These are phyloP conservation scores for Zhengitettix transpicula DNA, from an alignment of 2,888 invertebrate genomes.

Conservation along the genomic window DNA sequence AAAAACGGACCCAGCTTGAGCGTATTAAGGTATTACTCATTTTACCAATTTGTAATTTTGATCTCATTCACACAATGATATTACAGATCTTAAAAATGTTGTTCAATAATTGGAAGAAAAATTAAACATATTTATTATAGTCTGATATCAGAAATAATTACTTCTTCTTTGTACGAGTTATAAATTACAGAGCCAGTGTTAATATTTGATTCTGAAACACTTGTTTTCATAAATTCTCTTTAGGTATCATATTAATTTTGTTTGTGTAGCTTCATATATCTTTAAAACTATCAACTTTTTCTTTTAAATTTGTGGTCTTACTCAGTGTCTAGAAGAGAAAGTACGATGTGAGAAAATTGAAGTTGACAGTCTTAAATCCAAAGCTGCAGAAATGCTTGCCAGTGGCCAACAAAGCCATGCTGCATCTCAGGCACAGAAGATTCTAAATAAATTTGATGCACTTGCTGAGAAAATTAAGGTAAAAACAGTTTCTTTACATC, in stretches of 20 bases:
- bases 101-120: neutral
- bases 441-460: slow-evolving; percentile 66
- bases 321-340: slow-evolving; percentile 60
- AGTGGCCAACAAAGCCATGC: slow-evolving; percentile 72
- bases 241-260: neutral
- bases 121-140: no score
- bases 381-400: slow-evolving; percentile 70
- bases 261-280: no score
- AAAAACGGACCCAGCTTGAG: slow-evolving; percentile 73
- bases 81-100: neutral
- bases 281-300: no score
- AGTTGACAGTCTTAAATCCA: slow-evolving; percentile 68
- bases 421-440: slow-evolving; percentile 69
- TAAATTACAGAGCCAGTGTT: no score
- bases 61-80: neutral
- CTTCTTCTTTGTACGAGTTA: no score
- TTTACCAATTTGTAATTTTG: neutral
- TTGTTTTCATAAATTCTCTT: no score
- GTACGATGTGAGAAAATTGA: slow-evolving; percentile 79
- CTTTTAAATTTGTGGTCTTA: slow-evolving; percentile 4
- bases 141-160: no score
- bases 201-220: no score
- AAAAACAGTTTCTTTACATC: slow-evolving; percentile 11
- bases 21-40: slow-evolving; percentile 42
- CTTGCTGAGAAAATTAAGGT: slow-evolving; percentile 59